Evolutionary conservation across 1,140 invertebrate genomes (phyloP).

Genomic region (Berghia stephanieae): DNA sequence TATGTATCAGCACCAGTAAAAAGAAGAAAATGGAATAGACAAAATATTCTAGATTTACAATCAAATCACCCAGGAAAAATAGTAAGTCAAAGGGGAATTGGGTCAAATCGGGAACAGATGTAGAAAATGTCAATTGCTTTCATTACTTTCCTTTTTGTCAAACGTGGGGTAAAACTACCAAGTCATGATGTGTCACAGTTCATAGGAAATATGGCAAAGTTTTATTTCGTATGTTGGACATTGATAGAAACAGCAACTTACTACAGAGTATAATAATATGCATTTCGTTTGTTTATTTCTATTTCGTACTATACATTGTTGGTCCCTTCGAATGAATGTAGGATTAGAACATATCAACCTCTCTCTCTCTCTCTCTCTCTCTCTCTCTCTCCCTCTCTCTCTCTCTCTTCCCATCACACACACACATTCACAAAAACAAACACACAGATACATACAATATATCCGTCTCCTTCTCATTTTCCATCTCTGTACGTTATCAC

Average conservation of each 20-base stretch:
- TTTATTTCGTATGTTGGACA: background rate
- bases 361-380: slow-evolving; percentile 25
- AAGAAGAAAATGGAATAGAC: too few species aligned
- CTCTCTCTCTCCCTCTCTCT: slow-evolving; percentile 18
- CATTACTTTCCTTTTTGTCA: too few species aligned
- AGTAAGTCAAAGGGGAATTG: too few species aligned
- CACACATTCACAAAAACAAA: background rate
- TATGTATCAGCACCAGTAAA: too few species aligned
- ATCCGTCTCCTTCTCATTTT: background rate
- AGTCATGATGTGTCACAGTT: too few species aligned
- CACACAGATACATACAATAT: background rate
- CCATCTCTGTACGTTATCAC: background rate
- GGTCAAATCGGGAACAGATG: too few species aligned
- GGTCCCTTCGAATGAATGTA: too few species aligned
- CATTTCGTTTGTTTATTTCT: background rate
- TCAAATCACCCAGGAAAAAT: too few species aligned
- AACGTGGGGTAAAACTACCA: too few species aligned
- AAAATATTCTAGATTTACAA: too few species aligned
- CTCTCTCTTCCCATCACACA: background rate
- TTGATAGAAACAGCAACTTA: background rate
- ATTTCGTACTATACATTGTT: background rate
- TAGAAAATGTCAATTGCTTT: too few species aligned
- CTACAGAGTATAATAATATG: background rate
- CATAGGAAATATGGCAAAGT: background rate
- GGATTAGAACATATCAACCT: background rate